These are phyloP conservation scores for Vulpes lagopus DNA, from an alignment of 2,113 vertebrate species.

Conservation along the genomic window DNA sequence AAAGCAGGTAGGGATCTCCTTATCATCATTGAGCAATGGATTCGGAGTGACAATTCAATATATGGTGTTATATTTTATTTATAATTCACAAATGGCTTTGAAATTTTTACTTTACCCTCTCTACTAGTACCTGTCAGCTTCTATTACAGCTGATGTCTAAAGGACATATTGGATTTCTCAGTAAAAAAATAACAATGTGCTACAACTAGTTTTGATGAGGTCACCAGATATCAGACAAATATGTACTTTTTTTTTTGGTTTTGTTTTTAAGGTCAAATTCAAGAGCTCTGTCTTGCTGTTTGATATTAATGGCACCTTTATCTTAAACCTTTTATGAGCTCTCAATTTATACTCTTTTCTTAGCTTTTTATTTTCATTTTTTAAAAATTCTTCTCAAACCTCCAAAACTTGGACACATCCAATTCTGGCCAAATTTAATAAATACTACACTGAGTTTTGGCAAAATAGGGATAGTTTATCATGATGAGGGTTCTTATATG, in stretches of 20 bases:
- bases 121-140: constrained; percentile 58
- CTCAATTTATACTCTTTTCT: neutral
- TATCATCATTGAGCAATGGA: constrained; percentile 72
- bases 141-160: constrained; percentile 67
- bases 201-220: constrained; percentile 27
- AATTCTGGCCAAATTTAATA: neutral
- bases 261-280: constrained; percentile 52
- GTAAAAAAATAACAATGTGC: neutral
- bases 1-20: constrained; percentile 63
- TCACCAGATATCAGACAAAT: neutral
- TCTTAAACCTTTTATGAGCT: neutral
- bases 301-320: neutral
- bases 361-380: neutral
- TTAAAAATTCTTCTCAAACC: neutral
- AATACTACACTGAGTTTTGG: neutral
- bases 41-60: constrained; percentile 82
- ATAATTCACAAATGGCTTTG: constrained; percentile 84
- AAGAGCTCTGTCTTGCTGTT: neutral
- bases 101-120: constrained; percentile 75
- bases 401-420: neutral
- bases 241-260: neutral
- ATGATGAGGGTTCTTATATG: neutral
- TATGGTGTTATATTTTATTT: constrained; percentile 83
- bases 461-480: neutral
- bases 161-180: constrained; percentile 18